phyloP scores from a whole-genome alignment of 2,113 vertebrate genomes.

The rat (Rattus norvegicus) region DNA sequence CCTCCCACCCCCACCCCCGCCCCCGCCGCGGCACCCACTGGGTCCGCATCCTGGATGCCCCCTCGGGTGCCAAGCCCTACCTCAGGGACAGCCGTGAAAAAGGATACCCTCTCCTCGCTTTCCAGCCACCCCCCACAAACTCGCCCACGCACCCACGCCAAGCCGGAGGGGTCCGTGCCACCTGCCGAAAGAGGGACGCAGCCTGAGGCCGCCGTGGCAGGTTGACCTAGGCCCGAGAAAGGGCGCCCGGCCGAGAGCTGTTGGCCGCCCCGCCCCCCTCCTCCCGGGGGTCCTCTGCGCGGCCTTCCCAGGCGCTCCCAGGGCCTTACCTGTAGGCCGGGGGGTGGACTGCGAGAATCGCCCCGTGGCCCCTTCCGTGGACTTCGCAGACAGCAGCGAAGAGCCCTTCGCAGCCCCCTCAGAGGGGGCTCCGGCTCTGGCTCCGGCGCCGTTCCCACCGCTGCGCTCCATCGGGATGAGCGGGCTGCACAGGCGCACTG shows the following conservation, averaged over 20 bases:
- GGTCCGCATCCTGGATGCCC: background rate
- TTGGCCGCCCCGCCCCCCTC: background rate
- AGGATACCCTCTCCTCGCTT: background rate
- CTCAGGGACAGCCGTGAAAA: background rate
- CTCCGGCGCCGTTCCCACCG: background rate
- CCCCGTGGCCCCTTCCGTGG: constrained; percentile 74
- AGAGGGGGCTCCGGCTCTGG: background rate
- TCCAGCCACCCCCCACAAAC: background rate
- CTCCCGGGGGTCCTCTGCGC: background rate
- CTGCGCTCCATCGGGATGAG: constrained; percentile 47
- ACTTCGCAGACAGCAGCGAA: background rate
- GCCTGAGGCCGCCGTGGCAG: background rate
- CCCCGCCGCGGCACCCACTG: background rate
- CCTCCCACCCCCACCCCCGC: background rate
- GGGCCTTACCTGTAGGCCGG: constrained; percentile 78
- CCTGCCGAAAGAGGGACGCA: background rate
- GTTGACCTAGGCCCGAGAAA: background rate
- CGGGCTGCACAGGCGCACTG: constrained; percentile 80
- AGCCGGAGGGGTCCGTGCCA: background rate
- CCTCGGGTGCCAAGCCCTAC: background rate
- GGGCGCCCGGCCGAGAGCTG: background rate
- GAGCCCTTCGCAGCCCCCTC: constrained; percentile 39
- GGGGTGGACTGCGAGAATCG: constrained; percentile 70
- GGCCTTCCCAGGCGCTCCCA: too few species aligned
- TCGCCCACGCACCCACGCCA: background rate